Evolutionary conservation across 2,113 vertebrate species (phyloP).

Genomic region (Gorilla gorilla): DNA sequence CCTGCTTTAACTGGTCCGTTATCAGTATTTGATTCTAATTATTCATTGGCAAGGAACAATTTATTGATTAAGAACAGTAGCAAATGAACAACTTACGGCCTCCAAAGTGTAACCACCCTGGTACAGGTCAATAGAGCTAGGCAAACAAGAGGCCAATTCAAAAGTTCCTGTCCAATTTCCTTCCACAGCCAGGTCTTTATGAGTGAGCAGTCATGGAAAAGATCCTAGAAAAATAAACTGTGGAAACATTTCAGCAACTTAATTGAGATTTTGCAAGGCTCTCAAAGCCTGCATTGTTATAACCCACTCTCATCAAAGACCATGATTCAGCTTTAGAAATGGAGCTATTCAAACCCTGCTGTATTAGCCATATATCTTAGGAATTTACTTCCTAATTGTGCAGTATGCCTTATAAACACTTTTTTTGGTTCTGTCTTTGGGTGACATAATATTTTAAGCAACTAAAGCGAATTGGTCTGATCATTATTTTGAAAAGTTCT

Average conservation of each 20-base stretch:
- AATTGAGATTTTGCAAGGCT: constrained; percentile 83
- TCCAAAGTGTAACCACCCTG: not conserved
- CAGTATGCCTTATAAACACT: constrained; percentile 49
- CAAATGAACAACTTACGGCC: constrained; percentile 14
- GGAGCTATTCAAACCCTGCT: constrained; percentile 64
- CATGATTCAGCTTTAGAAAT: constrained; percentile 81
- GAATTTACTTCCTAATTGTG: constrained; percentile 65
- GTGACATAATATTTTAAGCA: constrained; percentile 31
- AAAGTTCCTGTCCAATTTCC: constrained; percentile 78
- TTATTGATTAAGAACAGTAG: constrained; percentile 26
- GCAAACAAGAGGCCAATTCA: constrained; percentile 84
- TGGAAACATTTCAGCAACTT: constrained; percentile 84
- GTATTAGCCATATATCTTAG: constrained; percentile 44
- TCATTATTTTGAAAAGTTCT: constrained; percentile 37
- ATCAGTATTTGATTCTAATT: constrained; percentile 55
- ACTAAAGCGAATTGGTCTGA: constrained; percentile 55
- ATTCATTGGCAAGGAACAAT: constrained; percentile 44
- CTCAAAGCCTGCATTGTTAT: constrained; percentile 89
- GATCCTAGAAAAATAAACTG: constrained; percentile 88
- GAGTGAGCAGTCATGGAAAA: constrained; percentile 85
- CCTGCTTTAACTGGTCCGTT: not conserved
- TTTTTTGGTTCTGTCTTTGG: constrained; percentile 47
- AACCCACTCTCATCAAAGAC: constrained; percentile 85
- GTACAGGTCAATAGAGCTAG: constrained; percentile 45
- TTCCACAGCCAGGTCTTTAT: constrained; percentile 82